phyloP scores from a whole-genome alignment of 2,113 vertebrate species.

The Megalops atlanticus region DNA sequence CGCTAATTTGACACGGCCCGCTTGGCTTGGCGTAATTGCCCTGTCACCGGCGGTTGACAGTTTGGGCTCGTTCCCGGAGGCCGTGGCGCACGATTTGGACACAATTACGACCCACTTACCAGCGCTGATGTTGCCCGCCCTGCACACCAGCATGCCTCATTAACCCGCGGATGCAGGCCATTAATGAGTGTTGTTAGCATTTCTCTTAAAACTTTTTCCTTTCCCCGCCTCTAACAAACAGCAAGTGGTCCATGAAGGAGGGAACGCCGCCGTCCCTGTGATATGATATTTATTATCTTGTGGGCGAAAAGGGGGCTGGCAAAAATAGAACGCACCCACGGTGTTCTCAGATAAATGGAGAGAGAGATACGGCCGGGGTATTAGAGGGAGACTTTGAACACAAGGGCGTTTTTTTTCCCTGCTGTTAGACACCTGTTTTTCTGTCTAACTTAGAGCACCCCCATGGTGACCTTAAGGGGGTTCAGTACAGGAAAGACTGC shows the following conservation, averaged over 20 bases:
- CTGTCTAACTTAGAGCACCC: conserved; percentile 76
- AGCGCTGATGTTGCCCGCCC: conserved; percentile 85
- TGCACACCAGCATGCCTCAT: conserved; percentile 94
- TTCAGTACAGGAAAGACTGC: conserved; percentile 61
- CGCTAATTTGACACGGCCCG: conserved; percentile 99
- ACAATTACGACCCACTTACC: conserved; percentile 99
- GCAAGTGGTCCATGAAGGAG: conserved; percentile 99
- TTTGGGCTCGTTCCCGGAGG: conserved; percentile 81
- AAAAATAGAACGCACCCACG: conserved; percentile 73
- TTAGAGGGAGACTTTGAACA: conserved; percentile 62
- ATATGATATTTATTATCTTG: conserved; percentile 98
- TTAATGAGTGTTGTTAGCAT: conserved; percentile 99
- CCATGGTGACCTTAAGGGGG: conserved; percentile 71
- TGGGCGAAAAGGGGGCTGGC: conserved; percentile 72
- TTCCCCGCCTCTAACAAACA: conserved; percentile 99
- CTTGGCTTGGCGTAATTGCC: conserved; percentile 99
- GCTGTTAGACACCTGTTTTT: conserved; percentile 62
- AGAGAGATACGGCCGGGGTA: conserved; percentile 70
- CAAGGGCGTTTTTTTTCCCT: conserved; percentile 59
- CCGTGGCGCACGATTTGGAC: conserved; percentile 92
- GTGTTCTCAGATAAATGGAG: conserved; percentile 68
- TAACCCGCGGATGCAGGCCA: conserved; percentile 96
- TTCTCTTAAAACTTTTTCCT: conserved; percentile 99
- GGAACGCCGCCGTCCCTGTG: conserved; percentile 91
- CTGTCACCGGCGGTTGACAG: conserved; percentile 94